These are phyloP conservation scores for Rhinogobius similis DNA, from an alignment of 2,113 vertebrate genomes.

Conservation along the genomic window DNA sequence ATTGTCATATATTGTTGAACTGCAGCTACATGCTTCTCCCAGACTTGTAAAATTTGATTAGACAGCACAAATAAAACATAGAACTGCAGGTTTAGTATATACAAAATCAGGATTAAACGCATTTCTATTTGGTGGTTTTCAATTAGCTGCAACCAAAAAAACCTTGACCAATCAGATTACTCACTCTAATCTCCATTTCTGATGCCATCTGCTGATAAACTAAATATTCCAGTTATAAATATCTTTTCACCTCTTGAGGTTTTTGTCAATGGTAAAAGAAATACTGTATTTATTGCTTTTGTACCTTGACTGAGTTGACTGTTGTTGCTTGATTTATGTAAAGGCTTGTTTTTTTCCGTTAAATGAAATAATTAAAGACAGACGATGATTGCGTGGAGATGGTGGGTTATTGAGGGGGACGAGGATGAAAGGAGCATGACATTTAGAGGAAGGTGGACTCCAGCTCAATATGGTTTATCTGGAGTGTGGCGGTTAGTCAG, in stretches of 20 bases:
- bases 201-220: slow-evolving; percentile 44
- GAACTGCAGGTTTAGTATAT: slow-evolving; percentile 12
- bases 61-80: background rate
- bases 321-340: slow-evolving; percentile 21
- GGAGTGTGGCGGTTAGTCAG: background rate
- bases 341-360: slow-evolving; percentile 32
- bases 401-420: slow-evolving; percentile 15
- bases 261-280: background rate
- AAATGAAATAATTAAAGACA: slow-evolving; percentile 59
- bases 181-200: slow-evolving; percentile 35
- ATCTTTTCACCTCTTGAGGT: slow-evolving; percentile 4
- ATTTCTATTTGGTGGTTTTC: slow-evolving; percentile 3
- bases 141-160: background rate
- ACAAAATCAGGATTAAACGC: slow-evolving; percentile 18
- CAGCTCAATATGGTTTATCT: slow-evolving; percentile 7
- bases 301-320: slow-evolving; percentile 42
- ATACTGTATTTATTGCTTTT: slow-evolving; percentile 11
- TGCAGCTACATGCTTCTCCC: slow-evolving; percentile 9
- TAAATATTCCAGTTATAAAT: slow-evolving; percentile 19
- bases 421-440: slow-evolving; percentile 56
- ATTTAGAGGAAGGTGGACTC: slow-evolving; percentile 41
- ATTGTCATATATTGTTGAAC: slow-evolving; percentile 9
- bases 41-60: background rate
- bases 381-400: slow-evolving; percentile 25
- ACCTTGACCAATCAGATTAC: slow-evolving; percentile 46